Percentiles rank a stretch among this genome's conserved stretches.
These are phyloP conservation scores for Aphrophora alni DNA, from an alignment of 2,888 invertebrate species.

Conservation along the genomic window DNA sequence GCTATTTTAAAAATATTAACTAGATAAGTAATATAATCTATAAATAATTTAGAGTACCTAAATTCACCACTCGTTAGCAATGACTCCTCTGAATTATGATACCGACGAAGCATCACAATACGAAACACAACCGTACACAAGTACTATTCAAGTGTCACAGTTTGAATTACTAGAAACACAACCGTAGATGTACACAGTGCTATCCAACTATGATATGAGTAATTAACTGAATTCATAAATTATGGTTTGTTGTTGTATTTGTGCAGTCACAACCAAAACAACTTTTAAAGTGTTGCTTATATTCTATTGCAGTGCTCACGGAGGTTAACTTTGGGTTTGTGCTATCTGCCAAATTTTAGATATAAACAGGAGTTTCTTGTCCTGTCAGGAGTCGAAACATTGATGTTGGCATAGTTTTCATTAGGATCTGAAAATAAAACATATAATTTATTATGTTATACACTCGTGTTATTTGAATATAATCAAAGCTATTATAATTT, in stretches of 20 bases:
- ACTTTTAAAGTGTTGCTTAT: not conserved
- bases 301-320: not conserved
- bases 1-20: not conserved
- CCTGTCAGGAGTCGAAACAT: conserved; percentile 99
- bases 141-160: not conserved
- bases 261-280: conserved; percentile 9
- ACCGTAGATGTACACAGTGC: not conserved
- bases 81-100: not conserved
- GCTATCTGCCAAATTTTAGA: conserved; percentile 64
- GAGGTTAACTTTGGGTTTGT: too few relatives aligned
- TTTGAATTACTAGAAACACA: not conserved
- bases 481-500: too few relatives aligned
- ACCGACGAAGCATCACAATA: too few relatives aligned
- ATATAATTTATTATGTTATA: conserved; percentile 31
- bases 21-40: not conserved
- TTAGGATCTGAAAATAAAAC: conserved; percentile 81
- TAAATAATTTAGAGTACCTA: not conserved
- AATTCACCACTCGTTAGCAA: not conserved
- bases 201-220: not conserved
- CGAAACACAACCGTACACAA: not conserved
- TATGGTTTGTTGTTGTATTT: not conserved
- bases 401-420: conserved; percentile 99
- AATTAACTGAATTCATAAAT: not conserved
- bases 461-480: too few relatives aligned
- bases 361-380: conserved; percentile 99